phyloP scores from a whole-genome alignment of 2,113 vertebrate species.

The Micronisus gabar region DNA sequence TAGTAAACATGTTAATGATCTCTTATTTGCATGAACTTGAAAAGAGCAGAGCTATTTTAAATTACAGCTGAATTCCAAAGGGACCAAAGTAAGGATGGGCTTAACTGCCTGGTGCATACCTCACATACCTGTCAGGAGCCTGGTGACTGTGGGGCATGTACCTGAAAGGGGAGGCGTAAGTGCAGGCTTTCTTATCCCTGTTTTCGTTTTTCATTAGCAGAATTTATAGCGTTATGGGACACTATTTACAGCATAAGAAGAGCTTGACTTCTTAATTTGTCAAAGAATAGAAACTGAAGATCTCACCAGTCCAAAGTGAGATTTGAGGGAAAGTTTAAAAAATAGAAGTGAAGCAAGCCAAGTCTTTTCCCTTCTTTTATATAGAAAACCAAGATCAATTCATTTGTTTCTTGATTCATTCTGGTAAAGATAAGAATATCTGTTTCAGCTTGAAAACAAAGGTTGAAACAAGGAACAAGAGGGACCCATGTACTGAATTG shows the following conservation, averaged over 20 bases:
- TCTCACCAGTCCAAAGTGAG: not conserved
- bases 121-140: not conserved
- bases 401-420: not conserved
- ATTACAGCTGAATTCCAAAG: not conserved
- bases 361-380: not conserved
- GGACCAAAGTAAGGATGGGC: not conserved
- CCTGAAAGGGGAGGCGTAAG: not conserved
- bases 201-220: not conserved
- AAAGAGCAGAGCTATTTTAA: not conserved
- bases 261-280: not conserved
- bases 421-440: not conserved
- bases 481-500: not conserved
- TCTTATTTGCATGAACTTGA: not conserved
- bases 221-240: not conserved
- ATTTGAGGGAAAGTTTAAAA: not conserved
- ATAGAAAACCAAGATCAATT: not conserved
- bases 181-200: not conserved
- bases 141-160: not conserved
- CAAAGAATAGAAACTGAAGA: not conserved
- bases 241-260: not conserved
- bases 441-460: not conserved
- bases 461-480: not conserved
- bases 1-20: not conserved
- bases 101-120: not conserved
- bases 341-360: not conserved